Percentiles rank a stretch among this genome's conserved stretches.
phyloP scores from a whole-genome alignment of 2,113 vertebrate species.

The Prunella fulvescens region DNA sequence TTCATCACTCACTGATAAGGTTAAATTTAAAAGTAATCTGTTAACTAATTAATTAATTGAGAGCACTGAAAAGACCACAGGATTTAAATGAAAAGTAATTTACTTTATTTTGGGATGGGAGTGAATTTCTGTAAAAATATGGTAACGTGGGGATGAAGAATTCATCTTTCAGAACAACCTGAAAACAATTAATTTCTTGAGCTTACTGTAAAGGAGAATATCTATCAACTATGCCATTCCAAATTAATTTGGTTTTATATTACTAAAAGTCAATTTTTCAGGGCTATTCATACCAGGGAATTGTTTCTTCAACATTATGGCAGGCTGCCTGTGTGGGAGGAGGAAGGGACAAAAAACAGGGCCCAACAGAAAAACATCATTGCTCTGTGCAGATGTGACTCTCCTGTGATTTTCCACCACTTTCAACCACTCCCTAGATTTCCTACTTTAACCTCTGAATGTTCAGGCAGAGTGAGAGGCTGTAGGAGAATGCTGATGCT shows the following conservation, averaged over 20 bases:
- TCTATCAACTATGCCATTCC: background rate
- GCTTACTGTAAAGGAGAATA: background rate
- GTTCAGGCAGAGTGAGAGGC: background rate
- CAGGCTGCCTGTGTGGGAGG: background rate
- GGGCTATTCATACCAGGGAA: background rate
- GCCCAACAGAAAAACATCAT: background rate
- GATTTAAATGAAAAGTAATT: background rate
- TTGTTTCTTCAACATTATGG: background rate
- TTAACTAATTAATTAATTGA: background rate
- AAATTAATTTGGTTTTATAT: background rate
- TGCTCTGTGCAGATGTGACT: background rate
- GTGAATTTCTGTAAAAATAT: background rate
- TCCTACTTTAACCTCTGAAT: background rate
- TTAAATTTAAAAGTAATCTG: background rate
- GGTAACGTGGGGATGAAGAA: background rate
- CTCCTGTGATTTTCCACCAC: background rate
- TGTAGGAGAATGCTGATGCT: background rate
- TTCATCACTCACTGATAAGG: background rate
- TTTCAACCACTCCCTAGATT: background rate
- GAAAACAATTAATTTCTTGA: background rate
- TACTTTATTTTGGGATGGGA: background rate
- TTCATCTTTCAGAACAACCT: background rate
- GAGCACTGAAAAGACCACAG: background rate
- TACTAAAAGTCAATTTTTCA: background rate
- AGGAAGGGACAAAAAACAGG: background rate